Evolutionary conservation across 2,113 vertebrate genomes (phyloP).

Genomic region (Orientallactaga bullata): DNA sequence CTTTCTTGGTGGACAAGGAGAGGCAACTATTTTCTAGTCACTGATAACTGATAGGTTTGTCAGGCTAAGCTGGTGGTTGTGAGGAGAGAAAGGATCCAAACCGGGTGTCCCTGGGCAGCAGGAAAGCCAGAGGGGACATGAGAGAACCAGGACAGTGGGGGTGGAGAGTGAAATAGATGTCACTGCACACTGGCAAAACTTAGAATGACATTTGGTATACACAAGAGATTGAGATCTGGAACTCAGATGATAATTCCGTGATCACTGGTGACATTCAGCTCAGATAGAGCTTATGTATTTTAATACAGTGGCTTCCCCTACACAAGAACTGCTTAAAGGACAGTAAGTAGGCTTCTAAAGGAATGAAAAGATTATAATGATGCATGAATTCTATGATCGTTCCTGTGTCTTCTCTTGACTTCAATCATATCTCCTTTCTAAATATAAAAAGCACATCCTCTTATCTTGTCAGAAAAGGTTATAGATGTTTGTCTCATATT

Average conservation of each 20-base stretch:
- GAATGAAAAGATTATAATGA: slow-evolving; percentile 45
- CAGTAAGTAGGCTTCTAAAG: slow-evolving; percentile 71
- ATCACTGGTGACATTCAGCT: slow-evolving; percentile 66
- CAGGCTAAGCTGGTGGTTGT: neutral
- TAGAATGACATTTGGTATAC: slow-evolving; percentile 51
- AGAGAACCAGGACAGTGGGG: slow-evolving; percentile 42
- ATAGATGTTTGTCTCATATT: neutral
- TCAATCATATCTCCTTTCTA: slow-evolving; percentile 12
- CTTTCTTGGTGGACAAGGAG: neutral
- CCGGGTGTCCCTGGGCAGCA: fast-evolving
- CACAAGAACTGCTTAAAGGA: slow-evolving; percentile 78
- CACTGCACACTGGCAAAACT: slow-evolving; percentile 34
- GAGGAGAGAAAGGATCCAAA: too few species aligned
- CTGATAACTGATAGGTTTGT: slow-evolving; percentile 46
- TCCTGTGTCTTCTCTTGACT: neutral
- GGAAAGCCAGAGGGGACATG: fast-evolving
- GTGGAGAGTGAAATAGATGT: slow-evolving; percentile 59
- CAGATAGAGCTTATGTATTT: slow-evolving; percentile 78
- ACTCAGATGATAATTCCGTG: slow-evolving; percentile 68
- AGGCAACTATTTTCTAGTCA: slow-evolving; percentile 9
- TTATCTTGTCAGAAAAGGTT: slow-evolving; percentile 40
- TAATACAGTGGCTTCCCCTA: slow-evolving; percentile 63
- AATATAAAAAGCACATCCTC: slow-evolving; percentile 44
- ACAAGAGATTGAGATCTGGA: slow-evolving; percentile 62
- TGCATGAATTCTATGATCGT: slow-evolving; percentile 51